Conservation (phyloP, 2,113 vertebrate genomes). For the Antechinus flavipes region DNA sequence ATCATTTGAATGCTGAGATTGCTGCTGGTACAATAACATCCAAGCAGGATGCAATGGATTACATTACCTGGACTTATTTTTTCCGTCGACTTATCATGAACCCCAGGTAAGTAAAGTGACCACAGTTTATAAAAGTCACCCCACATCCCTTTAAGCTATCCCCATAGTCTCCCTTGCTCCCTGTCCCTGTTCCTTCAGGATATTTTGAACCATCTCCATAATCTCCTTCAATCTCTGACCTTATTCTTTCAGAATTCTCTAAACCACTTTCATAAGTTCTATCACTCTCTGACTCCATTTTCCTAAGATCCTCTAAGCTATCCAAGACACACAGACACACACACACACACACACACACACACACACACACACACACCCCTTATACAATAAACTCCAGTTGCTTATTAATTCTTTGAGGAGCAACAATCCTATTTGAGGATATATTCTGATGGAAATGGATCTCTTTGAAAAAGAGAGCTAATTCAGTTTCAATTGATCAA, state of each 20-base stretch:
- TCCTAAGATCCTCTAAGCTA: neutral
- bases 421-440: too few species aligned
- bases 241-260: neutral
- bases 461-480: too few species aligned
- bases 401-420: too few species aligned
- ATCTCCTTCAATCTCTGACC: neutral
- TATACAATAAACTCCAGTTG: too few species aligned
- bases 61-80: conserved; percentile 99
- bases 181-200: neutral
- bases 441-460: too few species aligned
- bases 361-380: too few species aligned
- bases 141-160: neutral
- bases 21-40: conserved; percentile 95
- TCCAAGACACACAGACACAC: neutral
- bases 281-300: neutral
- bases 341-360: too few species aligned
- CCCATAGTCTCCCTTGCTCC: neutral
- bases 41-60: conserved; percentile 99
- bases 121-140: conserved; percentile 10
- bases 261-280: neutral
- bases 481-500: too few species aligned
- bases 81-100: conserved; percentile 99
- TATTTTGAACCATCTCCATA: neutral
- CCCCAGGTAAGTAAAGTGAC: conserved; percentile 89
- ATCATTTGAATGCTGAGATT: conserved; percentile 98